A percentile compares a stretch with the other conserved stretches of the same genome.
phyloP scores from a whole-genome alignment of 1,140 invertebrate species.

The Chymomyza costata region DNA sequence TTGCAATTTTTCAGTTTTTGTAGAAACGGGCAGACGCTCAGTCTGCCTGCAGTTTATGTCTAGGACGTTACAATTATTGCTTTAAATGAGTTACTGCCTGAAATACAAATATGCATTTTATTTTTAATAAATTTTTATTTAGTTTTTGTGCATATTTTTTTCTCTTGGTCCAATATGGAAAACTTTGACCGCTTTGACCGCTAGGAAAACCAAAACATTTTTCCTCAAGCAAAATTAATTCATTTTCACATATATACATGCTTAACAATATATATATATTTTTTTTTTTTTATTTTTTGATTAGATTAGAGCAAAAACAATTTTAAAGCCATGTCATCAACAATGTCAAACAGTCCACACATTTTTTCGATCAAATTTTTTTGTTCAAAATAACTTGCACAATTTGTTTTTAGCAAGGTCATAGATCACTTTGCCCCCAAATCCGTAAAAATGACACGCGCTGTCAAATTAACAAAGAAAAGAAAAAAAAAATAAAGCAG shows the following conservation, averaged over 20 bases:
- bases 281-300: conserved; percentile 25
- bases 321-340: conserved; percentile 15
- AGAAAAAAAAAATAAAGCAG: too few relatives aligned
- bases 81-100: conserved; percentile 14
- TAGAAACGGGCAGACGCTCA: too few relatives aligned
- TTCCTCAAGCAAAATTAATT: conserved; percentile 9
- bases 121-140: conserved; percentile 22
- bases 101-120: conserved; percentile 20
- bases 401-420: conserved; percentile 22
- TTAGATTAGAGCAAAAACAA: conserved; percentile 56
- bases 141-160: conserved; percentile 5
- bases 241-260: conserved; percentile 16
- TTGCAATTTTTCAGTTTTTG: conserved; percentile 25
- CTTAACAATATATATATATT: conserved; percentile 18
- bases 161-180: too few relatives aligned
- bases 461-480: too few relatives aligned
- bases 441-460: conserved; percentile 34
- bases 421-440: conserved; percentile 36
- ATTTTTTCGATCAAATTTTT: conserved; percentile 12
- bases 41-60: conserved; percentile 9
- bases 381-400: conserved; percentile 5
- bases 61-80: conserved; percentile 22
- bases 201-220: conserved; percentile 27
- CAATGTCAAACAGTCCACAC: conserved; percentile 1
- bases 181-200: conserved; percentile 61